Conservation (phyloP, 2,797 vertebrate species). For the Diplodus puntazzo region DNA sequence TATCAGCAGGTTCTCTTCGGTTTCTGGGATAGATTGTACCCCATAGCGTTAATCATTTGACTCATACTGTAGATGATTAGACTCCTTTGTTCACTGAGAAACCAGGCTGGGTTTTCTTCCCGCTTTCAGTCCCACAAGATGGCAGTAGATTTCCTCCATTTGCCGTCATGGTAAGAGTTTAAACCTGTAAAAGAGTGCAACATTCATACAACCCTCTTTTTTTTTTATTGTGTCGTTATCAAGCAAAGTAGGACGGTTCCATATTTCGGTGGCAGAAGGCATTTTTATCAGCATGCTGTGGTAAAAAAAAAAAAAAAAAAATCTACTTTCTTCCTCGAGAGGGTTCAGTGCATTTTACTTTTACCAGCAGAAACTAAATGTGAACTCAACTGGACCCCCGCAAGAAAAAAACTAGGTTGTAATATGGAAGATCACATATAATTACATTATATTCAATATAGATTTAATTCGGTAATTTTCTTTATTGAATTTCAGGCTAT, state of each 20-base stretch:
- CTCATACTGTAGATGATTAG: background rate
- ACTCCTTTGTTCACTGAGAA: slow-evolving; percentile 1
- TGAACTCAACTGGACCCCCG: slow-evolving; percentile 9
- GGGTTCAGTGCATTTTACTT: slow-evolving; percentile 27
- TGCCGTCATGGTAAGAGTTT: background rate
- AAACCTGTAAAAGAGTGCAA: slow-evolving; percentile 7
- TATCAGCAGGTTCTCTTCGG: slow-evolving; percentile 11
- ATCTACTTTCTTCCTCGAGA: slow-evolving; percentile 16
- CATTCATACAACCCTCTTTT: background rate
- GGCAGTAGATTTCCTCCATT: slow-evolving; percentile 77
- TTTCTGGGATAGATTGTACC: background rate
- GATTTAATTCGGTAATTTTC: slow-evolving; percentile 46
- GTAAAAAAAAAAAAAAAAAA: slow-evolving; percentile 1
- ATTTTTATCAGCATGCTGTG: slow-evolving; percentile 35
- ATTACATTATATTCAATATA: slow-evolving; percentile 30
- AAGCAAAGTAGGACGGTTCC: background rate
- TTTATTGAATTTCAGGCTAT: slow-evolving; percentile 46
- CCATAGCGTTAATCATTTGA: slow-evolving; percentile 4
- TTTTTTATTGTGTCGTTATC: slow-evolving; percentile 1
- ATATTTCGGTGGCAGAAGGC: slow-evolving; percentile 6
- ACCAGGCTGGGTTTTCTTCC: slow-evolving; percentile 7
- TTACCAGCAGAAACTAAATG: slow-evolving; percentile 16
- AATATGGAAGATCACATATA: slow-evolving; percentile 7
- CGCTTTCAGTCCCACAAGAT: slow-evolving; percentile 66
- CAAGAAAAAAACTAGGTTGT: slow-evolving; percentile 1